Evolutionary conservation across 2,888 invertebrate genomes (phyloP).

Genomic region (Ferrisia virgata): DNA sequence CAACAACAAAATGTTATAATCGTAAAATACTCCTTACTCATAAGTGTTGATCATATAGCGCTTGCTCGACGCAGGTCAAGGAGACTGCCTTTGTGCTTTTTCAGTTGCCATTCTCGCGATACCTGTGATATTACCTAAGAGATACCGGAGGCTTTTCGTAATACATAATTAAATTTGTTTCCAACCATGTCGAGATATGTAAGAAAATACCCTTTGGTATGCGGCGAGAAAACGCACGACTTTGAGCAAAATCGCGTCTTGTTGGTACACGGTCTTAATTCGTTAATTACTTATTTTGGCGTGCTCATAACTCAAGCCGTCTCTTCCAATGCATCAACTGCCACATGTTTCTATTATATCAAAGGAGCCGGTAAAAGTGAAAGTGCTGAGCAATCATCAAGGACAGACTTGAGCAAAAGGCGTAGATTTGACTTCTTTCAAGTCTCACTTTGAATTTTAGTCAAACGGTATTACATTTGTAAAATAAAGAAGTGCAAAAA

Average conservation of each 20-base stretch:
- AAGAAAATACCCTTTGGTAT: not conserved
- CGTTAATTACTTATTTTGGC: not conserved
- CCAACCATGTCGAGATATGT: not conserved
- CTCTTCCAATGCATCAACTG: too few relatives aligned
- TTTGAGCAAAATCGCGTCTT: not conserved
- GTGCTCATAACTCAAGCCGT: too few relatives aligned
- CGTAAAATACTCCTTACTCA: not conserved
- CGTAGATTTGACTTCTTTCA: too few relatives aligned
- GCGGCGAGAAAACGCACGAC: not conserved
- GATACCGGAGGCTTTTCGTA: not conserved
- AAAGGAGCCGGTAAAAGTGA: too few relatives aligned
- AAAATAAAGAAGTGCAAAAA: too few relatives aligned
- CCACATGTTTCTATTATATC: too few relatives aligned
- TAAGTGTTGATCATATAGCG: conserved; percentile 1
- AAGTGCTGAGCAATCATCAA: too few relatives aligned
- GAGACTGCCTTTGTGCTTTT: conserved; percentile 19
- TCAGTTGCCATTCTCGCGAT: not conserved
- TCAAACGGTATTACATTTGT: too few relatives aligned
- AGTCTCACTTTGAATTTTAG: too few relatives aligned
- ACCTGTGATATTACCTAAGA: not conserved
- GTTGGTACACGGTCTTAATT: too few relatives aligned
- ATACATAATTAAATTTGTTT: not conserved
- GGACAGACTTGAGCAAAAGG: too few relatives aligned
- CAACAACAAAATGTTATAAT: conserved; percentile 12
- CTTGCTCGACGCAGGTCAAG: conserved; percentile 39